Percentiles rank a stretch among this genome's conserved stretches.
Evolutionary conservation across 2,797 vertebrate species (phyloP).

Genomic region (Megaceryle alcyon): DNA sequence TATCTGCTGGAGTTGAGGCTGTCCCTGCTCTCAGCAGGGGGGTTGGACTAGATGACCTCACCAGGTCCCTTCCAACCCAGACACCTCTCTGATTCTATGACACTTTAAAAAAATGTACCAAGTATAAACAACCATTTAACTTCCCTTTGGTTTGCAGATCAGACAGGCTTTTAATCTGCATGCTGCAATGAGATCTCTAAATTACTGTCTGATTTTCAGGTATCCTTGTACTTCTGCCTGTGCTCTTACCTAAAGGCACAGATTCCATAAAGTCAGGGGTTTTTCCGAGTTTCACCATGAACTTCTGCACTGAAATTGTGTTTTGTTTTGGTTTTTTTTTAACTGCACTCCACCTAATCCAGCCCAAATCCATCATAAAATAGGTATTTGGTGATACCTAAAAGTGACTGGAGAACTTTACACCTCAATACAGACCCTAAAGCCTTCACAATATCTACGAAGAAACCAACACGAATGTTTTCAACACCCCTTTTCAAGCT

Average conservation of each 20-base stretch:
- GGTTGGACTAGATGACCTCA: too few species aligned
- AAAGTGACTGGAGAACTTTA: not conserved
- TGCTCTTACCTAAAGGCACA: not conserved
- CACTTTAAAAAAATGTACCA: not conserved
- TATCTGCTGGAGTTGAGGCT: not conserved
- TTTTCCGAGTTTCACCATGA: not conserved
- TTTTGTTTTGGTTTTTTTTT: not conserved
- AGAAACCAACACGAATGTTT: not conserved
- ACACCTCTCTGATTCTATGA: too few species aligned
- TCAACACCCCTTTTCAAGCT: not conserved
- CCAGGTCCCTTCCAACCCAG: too few species aligned
- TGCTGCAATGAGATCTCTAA: constrained; percentile 66
- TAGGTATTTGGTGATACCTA: not conserved
- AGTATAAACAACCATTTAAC: constrained; percentile 24
- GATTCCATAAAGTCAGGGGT: not conserved
- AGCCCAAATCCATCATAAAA: not conserved
- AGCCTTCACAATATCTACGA: not conserved
- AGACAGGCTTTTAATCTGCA: constrained; percentile 69
- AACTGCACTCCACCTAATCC: not conserved
- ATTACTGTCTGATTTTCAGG: constrained; percentile 64
- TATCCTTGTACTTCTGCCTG: constrained; percentile 33
- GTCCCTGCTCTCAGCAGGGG: too few species aligned
- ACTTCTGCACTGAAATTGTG: constrained; percentile 22
- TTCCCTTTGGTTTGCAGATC: constrained; percentile 69
- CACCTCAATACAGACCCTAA: not conserved